Conservation (phyloP, 2,797 vertebrate species). For the Alexandromys oeconomus region DNA sequence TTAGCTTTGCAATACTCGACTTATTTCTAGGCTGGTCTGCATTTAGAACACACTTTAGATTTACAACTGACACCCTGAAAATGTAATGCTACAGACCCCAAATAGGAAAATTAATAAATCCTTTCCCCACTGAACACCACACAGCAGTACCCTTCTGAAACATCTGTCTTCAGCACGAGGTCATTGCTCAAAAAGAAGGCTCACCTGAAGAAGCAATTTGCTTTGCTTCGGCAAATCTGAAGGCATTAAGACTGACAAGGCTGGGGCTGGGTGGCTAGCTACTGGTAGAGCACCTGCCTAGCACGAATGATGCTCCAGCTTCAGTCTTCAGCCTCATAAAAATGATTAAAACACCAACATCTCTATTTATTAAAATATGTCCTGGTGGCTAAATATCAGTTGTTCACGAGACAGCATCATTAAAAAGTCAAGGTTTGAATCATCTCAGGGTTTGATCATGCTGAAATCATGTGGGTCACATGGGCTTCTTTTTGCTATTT, state of each 20-base stretch:
- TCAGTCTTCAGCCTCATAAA: background rate
- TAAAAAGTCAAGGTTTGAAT: constrained; percentile 49
- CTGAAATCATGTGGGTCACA: background rate
- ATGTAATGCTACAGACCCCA: background rate
- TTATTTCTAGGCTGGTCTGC: constrained; percentile 37
- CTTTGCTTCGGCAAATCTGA: background rate
- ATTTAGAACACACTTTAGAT: background rate
- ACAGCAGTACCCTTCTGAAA: background rate
- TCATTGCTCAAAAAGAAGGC: background rate
- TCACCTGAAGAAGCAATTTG: background rate
- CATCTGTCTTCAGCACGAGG: background rate
- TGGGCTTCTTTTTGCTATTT: background rate
- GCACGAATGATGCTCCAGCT: background rate
- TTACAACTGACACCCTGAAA: background rate
- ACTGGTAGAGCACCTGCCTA: background rate
- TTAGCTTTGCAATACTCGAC: background rate
- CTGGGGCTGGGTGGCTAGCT: background rate
- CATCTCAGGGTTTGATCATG: background rate
- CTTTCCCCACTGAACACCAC: background rate
- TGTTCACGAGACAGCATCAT: background rate
- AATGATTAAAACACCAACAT: background rate
- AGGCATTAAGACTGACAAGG: background rate
- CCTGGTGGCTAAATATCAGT: background rate
- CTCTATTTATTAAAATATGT: background rate
- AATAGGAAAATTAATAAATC: background rate